Conservation (phyloP, 2,113 vertebrate species). For the Bufo gargarizans region DNA sequence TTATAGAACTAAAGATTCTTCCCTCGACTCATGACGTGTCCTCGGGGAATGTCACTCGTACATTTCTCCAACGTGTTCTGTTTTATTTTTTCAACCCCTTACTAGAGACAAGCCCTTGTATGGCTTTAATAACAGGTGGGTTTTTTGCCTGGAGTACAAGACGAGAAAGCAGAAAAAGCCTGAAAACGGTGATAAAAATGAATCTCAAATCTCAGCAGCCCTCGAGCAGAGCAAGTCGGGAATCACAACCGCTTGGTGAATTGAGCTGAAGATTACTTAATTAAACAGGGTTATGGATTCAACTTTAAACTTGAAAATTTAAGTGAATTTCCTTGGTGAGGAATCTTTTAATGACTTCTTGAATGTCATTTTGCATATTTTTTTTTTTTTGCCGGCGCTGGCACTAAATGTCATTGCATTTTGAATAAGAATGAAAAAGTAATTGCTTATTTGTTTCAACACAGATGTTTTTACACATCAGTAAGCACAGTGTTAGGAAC, state of each 20-base stretch:
- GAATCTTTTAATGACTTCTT: conserved; percentile 62
- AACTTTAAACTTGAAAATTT: conserved; percentile 69
- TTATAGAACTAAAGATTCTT: conserved; percentile 70
- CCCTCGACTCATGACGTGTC: conserved; percentile 65
- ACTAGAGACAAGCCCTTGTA: conserved; percentile 67
- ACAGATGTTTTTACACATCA: conserved; percentile 57
- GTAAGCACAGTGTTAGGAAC: conserved; percentile 44
- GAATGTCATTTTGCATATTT: conserved; percentile 64
- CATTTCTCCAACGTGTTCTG: conserved; percentile 58
- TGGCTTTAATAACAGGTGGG: conserved; percentile 66
- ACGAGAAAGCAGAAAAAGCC: conserved; percentile 62
- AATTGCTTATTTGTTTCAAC: conserved; percentile 64
- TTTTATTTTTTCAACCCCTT: conserved; percentile 68
- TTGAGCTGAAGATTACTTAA: conserved; percentile 71
- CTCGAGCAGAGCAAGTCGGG: conserved; percentile 64
- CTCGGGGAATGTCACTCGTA: conserved; percentile 70
- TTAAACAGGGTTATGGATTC: conserved; percentile 71
- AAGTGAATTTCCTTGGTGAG: conserved; percentile 67
- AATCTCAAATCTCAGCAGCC: conserved; percentile 66
- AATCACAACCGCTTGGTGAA: conserved; percentile 68
- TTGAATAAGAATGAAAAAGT: conserved; percentile 61
- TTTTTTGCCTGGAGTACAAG: conserved; percentile 66
- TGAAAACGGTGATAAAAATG: conserved; percentile 69
- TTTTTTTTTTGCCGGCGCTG: conserved; percentile 46
- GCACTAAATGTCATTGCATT: conserved; percentile 62